These are phyloP conservation scores for Conchocele bisecta DNA, from an alignment of 2,888 invertebrate species.

Conservation along the genomic window DNA sequence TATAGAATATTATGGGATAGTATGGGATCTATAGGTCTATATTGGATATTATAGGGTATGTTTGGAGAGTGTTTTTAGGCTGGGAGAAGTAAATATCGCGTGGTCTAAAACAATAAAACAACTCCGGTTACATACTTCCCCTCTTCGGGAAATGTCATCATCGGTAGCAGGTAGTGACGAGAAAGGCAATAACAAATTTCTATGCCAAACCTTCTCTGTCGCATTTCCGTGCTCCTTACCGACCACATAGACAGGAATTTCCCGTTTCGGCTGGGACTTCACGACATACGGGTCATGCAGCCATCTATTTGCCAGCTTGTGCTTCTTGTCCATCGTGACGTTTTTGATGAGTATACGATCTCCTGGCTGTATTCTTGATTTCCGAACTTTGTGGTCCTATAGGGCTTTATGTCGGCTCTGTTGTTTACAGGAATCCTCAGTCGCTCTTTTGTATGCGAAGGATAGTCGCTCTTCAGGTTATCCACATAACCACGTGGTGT, in stretches of 20 bases:
- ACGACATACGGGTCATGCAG: neutral
- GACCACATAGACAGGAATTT: constrained; percentile 1
- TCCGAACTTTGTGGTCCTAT: neutral
- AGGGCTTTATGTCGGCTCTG: neutral
- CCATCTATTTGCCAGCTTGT: neutral
- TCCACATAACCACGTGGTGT: neutral
- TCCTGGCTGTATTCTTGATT: neutral
- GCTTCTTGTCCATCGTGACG: neutral
- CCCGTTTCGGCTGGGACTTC: neutral
- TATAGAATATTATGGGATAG: no score
- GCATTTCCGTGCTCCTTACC: neutral
- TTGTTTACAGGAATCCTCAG: neutral
- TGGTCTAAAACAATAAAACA: no score
- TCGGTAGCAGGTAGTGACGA: neutral
- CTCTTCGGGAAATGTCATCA: no score
- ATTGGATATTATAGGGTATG: no score
- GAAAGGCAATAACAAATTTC: neutral
- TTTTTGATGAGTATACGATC: neutral
- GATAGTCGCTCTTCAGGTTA: neutral
- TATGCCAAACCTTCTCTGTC: neutral
- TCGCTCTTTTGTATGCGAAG: neutral
- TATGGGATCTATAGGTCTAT: no score
- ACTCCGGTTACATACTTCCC: no score
- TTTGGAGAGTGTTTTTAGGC: no score
- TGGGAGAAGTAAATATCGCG: no score